Conservation (phyloP, 2,888 invertebrate genomes). For the Craniophora ligustri region DNA sequence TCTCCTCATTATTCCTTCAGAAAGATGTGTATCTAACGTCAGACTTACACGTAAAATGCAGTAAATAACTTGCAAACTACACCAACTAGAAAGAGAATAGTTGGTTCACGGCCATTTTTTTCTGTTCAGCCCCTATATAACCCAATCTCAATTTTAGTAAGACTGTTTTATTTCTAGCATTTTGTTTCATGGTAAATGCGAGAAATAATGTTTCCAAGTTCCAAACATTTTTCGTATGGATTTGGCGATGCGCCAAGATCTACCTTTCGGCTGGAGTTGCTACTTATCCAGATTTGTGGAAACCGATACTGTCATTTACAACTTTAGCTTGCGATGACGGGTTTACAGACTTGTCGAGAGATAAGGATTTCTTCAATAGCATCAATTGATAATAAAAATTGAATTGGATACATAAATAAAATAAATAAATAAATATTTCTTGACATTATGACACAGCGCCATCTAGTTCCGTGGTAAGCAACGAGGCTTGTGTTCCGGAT, state of each 20-base stretch:
- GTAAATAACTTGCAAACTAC: conserved; percentile 7
- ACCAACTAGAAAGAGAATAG: conserved; percentile 34
- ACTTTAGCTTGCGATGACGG: conserved; percentile 9
- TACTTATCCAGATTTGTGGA: conserved; percentile 45
- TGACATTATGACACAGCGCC: too few relatives aligned
- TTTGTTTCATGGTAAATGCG: conserved; percentile 53
- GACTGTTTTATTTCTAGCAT: conserved; percentile 44
- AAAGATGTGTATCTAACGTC: too few relatives aligned
- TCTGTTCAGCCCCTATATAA: conserved; percentile 33
- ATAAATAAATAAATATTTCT: too few relatives aligned
- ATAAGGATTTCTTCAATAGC: neutral
- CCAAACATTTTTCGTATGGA: conserved; percentile 45
- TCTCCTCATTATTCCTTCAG: too few relatives aligned
- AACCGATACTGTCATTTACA: conserved; percentile 41
- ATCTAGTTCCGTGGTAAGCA: too few relatives aligned
- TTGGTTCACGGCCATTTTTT: conserved; percentile 13
- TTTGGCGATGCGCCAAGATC: conserved; percentile 46
- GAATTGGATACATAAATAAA: too few relatives aligned
- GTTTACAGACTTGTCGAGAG: neutral
- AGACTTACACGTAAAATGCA: too few relatives aligned
- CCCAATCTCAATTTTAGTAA: conserved; percentile 51
- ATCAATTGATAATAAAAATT: neutral
- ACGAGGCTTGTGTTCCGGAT: too few relatives aligned
- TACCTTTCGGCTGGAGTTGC: conserved; percentile 40
- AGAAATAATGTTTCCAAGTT: conserved; percentile 47